Percentiles rank a stretch among this genome's conserved stretches.
Evolutionary conservation across 2,113 vertebrate species (phyloP).

Genomic region (Channa argus): DNA sequence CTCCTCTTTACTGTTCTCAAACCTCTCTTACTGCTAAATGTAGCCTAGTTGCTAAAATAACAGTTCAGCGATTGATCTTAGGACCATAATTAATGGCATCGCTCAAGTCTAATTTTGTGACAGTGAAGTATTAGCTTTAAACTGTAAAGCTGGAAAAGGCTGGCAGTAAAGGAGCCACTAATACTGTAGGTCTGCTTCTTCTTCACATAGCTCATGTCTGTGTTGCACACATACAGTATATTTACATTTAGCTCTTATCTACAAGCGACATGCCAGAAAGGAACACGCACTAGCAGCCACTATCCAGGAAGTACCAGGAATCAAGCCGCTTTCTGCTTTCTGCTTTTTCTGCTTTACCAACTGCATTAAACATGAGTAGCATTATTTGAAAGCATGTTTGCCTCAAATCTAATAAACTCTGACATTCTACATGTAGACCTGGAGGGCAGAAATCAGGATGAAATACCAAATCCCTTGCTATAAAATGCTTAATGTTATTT

Average conservation of each 20-base stretch:
- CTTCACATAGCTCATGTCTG: no score
- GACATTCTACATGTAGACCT: not conserved
- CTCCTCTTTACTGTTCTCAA: constrained; percentile 40
- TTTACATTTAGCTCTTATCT: no score
- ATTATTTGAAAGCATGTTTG: constrained; percentile 8
- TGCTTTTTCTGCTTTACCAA: no score
- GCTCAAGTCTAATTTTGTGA: constrained; percentile 68
- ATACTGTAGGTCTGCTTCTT: constrained; percentile 1
- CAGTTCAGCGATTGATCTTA: constrained; percentile 76
- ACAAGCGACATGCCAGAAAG: no score
- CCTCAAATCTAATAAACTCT: no score
- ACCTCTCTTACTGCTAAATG: constrained; percentile 46
- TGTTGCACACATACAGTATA: no score
- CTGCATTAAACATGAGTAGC: no score
- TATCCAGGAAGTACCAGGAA: no score
- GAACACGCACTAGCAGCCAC: no score
- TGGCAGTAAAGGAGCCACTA: constrained; percentile 27
- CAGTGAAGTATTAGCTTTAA: constrained; percentile 54
- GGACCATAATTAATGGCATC: constrained; percentile 75
- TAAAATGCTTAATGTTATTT: no score
- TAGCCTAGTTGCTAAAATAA: constrained; percentile 78
- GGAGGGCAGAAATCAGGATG: not conserved
- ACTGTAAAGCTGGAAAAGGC: constrained; percentile 28
- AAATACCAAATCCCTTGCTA: no score
- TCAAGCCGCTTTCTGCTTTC: no score